Conservation (phyloP, 2,888 invertebrate genomes). For the Torymus texanus region DNA sequence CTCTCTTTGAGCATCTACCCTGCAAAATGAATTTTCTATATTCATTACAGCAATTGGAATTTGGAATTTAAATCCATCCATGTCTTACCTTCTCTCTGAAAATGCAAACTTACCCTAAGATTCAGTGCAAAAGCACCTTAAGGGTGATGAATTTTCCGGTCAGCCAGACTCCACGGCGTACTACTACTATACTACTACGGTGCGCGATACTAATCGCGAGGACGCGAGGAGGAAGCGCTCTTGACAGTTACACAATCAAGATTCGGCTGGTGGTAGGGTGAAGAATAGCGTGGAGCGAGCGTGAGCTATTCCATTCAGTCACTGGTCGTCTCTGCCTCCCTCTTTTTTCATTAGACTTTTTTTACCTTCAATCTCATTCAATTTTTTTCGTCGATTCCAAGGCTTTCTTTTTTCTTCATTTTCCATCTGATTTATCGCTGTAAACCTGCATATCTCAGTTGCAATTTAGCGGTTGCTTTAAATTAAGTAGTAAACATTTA, state of each 20-base stretch:
- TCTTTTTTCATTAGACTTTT: background rate
- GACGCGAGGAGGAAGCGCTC: conserved; percentile 54
- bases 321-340: background rate
- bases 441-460: no score
- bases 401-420: no score
- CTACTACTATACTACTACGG: no score
- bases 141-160: conserved; percentile 23
- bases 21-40: no score
- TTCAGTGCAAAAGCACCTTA: background rate
- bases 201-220: conserved; percentile 51
- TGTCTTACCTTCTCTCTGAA: no score
- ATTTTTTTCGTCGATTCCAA: background rate
- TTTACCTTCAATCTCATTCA: background rate
- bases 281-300: conserved; percentile 13
- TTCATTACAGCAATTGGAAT: no score
- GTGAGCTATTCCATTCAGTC: conserved; percentile 29
- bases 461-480: no score
- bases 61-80: no score
- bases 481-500: no score
- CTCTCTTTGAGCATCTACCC: no score
- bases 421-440: no score
- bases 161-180: background rate
- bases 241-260: conserved; percentile 63
- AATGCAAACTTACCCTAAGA: no score
- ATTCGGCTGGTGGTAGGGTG: conserved; percentile 51